phyloP scores from a whole-genome alignment of 2,797 vertebrate genomes.

The Sitta carolinensis region DNA sequence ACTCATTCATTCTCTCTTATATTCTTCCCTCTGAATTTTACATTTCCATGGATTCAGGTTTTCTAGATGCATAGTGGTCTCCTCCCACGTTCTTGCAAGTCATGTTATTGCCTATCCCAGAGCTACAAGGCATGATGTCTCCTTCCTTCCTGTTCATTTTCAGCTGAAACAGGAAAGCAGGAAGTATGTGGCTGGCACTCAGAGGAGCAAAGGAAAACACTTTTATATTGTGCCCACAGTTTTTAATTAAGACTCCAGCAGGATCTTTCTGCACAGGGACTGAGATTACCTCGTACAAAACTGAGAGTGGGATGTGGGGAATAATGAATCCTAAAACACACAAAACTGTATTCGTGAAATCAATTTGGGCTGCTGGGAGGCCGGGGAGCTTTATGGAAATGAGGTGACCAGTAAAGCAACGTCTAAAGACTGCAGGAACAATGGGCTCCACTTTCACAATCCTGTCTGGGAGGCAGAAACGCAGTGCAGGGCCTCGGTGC shows the following conservation, averaged over 20 bases:
- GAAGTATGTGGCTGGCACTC: background rate
- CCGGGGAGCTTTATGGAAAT: slow-evolving; percentile 37
- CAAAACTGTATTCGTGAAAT: slow-evolving; percentile 19
- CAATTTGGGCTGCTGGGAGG: slow-evolving; percentile 7
- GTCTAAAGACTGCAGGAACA: background rate
- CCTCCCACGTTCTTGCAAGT: background rate
- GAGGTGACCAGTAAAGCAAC: background rate
- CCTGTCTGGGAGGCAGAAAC: background rate
- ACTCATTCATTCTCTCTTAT: background rate
- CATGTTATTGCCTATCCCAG: background rate
- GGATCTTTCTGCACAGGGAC: background rate
- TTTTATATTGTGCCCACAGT: background rate
- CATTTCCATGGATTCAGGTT: background rate
- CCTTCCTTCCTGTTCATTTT: background rate
- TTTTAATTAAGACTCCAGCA: slow-evolving; percentile 29
- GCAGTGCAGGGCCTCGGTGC: accelerated
- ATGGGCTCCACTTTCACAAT: background rate
- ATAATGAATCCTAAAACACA: background rate
- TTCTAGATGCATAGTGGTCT: background rate
- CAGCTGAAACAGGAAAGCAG: background rate
- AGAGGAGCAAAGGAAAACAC: background rate
- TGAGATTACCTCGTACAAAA: background rate
- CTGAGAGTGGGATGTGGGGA: background rate
- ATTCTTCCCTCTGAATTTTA: background rate
- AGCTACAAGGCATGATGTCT: background rate